Base-by-base conservation (phyloP, 2,797 vertebrate genomes). In the Discoglossus pictus region DNA sequence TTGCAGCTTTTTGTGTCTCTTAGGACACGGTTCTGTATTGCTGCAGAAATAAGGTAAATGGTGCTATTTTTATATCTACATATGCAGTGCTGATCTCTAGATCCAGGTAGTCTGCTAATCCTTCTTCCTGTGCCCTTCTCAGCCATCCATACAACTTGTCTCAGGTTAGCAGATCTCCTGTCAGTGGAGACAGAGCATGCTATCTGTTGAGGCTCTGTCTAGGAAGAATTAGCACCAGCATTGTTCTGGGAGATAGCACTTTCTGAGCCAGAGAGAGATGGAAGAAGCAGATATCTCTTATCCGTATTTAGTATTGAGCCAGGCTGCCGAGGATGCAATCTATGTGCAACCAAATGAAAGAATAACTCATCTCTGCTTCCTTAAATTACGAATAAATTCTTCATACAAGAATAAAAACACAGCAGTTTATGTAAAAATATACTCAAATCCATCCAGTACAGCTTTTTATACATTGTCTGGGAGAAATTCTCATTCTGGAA, bases 141-240 rank as follows among this genome's bases (percentile, higher is more conserved):
- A 40, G 18, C 25, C 40, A 42, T 16, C 13, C n/a, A 23, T 40
- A 24, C 17, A 34, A 13, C 36, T 44, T 31, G 4, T 52, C 60
- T 63, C 35, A 25, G 35, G 13, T 50, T 35, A 35, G 60, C 15
- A 13, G 17, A 18, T n/a, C 24, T 27, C 13, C 25, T 39, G 52
- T 47, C 34, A 50, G 7, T n/a, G 20, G 53, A 64, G 54, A 65
- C 52, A 50, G 56, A 58, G 60, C n/a, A 23, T 64, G 52, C 51
- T 64, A 65, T 59, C 68, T 16, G 42, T 4, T 50, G 6, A 25
- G 20, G 43, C 23, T 18, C 21, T 48, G 34, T 40, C 17, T 27
- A n/a, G 25, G n/a, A 39, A 50, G 43, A 62, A 63, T 61, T 69
- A 63, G 43, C 7, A 17, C 16, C 11, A 21, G 52, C 20, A 63